Percentiles rank a stretch among this genome's conserved stretches.
Conservation (phyloP, 2,113 vertebrate genomes). For the Mionectes macconnelli region DNA sequence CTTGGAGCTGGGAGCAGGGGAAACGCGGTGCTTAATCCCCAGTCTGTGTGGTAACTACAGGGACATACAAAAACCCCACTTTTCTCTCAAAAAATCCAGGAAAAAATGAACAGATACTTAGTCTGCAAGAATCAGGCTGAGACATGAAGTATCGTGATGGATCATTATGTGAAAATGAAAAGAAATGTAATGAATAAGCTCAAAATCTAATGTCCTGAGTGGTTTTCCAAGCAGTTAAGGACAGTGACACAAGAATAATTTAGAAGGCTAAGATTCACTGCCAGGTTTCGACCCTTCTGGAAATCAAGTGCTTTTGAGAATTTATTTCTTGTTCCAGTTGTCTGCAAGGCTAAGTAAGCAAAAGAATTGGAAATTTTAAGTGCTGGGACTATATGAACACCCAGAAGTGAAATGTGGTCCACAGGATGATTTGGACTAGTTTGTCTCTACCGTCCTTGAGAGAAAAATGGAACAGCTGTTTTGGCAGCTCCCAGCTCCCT, state of each 20-base stretch:
- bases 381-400: background rate
- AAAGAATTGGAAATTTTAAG: background rate
- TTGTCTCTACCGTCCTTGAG: background rate
- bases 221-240: background rate
- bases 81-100: background rate
- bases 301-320: background rate
- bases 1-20: background rate
- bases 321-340: background rate
- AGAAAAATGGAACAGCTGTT: background rate
- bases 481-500: background rate
- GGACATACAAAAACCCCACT: background rate
- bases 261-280: background rate
- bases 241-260: background rate
- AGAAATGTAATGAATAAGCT: background rate
- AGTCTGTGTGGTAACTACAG: background rate
- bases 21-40: background rate
- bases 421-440: background rate
- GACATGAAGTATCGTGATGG: background rate
- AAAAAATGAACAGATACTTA: background rate
- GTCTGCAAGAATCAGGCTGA: background rate
- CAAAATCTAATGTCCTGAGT: background rate
- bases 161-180: background rate
- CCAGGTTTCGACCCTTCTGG: background rate
- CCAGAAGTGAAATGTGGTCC: background rate
- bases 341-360: background rate